Percentiles rank a stretch among this genome's conserved stretches.
These are phyloP conservation scores for Agrochola lota DNA, from an alignment of 2,888 invertebrate species.

Conservation along the genomic window DNA sequence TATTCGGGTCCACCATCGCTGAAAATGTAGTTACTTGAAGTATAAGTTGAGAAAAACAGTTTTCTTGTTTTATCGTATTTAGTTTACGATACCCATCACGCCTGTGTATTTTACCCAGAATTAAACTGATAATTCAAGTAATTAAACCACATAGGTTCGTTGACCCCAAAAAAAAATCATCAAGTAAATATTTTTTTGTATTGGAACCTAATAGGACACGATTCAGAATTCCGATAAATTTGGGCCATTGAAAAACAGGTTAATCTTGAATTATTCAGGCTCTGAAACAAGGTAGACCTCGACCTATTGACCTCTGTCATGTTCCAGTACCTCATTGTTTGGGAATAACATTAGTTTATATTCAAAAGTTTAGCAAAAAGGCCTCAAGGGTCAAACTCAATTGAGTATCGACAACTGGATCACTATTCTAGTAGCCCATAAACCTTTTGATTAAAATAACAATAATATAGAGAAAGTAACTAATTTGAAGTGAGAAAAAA, in stretches of 20 bases:
- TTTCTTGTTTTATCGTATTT: too few relatives aligned
- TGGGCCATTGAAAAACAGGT: neutral
- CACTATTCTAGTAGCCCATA: neutral
- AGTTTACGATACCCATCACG: too few relatives aligned
- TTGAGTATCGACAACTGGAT: neutral
- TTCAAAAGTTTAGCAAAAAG: too few relatives aligned
- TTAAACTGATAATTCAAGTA: too few relatives aligned
- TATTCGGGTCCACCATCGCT: too few relatives aligned
- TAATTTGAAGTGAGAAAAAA: constrained; percentile 26
- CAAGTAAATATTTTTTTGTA: too few relatives aligned
- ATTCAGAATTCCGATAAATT: neutral
- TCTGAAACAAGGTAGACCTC: neutral
- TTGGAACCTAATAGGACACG: neutral
- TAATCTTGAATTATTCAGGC: neutral
- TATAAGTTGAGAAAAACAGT: too few relatives aligned
- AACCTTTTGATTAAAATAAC: constrained; percentile 5
- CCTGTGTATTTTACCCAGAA: too few relatives aligned
- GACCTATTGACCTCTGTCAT: neutral
- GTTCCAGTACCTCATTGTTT: neutral
- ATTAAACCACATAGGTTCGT: too few relatives aligned
- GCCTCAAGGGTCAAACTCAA: too few relatives aligned
- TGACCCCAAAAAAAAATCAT: too few relatives aligned
- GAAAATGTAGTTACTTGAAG: too few relatives aligned
- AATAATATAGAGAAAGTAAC: constrained; percentile 25
- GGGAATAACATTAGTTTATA: neutral